Conservation (phyloP, 2,113 vertebrate species). For the Spermophilus dauricus region DNA sequence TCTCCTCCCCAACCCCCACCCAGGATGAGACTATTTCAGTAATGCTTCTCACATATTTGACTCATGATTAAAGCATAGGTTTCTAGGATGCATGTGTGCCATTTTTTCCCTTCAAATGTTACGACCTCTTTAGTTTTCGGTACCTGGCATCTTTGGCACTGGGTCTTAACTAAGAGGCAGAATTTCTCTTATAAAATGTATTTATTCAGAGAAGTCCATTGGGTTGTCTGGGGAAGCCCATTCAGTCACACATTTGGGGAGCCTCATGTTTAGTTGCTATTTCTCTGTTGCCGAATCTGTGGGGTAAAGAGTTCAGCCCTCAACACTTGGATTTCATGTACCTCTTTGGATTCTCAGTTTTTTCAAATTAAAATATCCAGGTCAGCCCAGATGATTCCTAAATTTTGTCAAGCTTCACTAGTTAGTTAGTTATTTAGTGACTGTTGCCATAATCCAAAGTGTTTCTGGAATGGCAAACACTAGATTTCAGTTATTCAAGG, state of each 20-base stretch:
- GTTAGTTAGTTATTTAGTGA: background rate
- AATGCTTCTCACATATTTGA: background rate
- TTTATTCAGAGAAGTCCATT: background rate
- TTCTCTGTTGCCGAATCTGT: background rate
- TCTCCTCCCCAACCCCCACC: too few relatives aligned
- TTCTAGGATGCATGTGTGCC: background rate
- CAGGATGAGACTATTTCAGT: background rate
- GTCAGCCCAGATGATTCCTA: background rate
- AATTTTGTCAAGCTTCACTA: background rate
- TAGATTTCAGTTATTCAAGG: background rate
- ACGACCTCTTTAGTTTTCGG: background rate
- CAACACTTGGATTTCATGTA: background rate
- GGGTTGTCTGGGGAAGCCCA: background rate
- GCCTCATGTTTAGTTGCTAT: background rate
- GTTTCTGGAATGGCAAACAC: conserved; percentile 9
- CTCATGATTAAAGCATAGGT: background rate
- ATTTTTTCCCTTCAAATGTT: background rate
- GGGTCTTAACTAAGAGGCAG: background rate
- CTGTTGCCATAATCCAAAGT: background rate
- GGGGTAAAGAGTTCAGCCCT: background rate
- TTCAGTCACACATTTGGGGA: background rate
- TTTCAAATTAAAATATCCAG: background rate
- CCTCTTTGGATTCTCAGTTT: background rate
- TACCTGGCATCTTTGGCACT: background rate
- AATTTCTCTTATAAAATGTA: background rate